A percentile compares a stretch with the other conserved stretches of the same genome.
These are phyloP conservation scores for Cremastinae sp. DNA, from an alignment of 2,888 invertebrate species.

Conservation along the genomic window DNA sequence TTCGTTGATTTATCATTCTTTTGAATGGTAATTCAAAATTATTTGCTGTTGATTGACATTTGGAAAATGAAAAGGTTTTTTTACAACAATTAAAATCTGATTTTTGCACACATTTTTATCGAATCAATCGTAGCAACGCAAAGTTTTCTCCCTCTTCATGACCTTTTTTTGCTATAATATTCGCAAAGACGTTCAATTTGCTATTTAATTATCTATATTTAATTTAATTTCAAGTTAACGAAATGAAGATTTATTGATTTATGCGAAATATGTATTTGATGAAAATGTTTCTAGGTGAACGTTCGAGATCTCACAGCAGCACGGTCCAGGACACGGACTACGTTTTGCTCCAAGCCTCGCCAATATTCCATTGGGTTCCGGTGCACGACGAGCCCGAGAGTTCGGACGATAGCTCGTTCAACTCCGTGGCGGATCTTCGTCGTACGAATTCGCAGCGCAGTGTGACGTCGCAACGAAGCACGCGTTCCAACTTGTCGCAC, in stretches of 20 bases:
- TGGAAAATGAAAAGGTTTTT: background rate
- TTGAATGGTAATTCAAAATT: too few relatives aligned
- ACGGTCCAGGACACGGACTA: slow-evolving; percentile 82
- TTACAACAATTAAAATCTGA: too few relatives aligned
- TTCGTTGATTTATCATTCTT: too few relatives aligned
- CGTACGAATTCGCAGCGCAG: slow-evolving; percentile 76
- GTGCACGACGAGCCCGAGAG: slow-evolving; percentile 79
- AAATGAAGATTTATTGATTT: background rate
- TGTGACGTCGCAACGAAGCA: slow-evolving; percentile 72
- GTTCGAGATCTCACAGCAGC: slow-evolving; percentile 78
- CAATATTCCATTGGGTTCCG: slow-evolving; percentile 82
- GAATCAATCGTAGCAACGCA: too few relatives aligned
- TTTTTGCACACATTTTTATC: too few relatives aligned
- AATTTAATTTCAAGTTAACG: background rate
- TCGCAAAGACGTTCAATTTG: background rate
- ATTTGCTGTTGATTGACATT: background rate
- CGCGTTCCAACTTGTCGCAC: slow-evolving; percentile 70
- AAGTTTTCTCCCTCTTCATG: background rate
- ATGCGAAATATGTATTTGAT: background rate
- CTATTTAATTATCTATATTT: background rate
- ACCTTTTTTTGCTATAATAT: background rate
- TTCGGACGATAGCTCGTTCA: slow-evolving; percentile 80
- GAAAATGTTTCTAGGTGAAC: slow-evolving; percentile 67
- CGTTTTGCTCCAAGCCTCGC: slow-evolving; percentile 82
- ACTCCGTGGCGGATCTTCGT: slow-evolving; percentile 72